Base-by-base conservation (phyloP, 1,140 invertebrate genomes). In the Heliothis virescens region DNA sequence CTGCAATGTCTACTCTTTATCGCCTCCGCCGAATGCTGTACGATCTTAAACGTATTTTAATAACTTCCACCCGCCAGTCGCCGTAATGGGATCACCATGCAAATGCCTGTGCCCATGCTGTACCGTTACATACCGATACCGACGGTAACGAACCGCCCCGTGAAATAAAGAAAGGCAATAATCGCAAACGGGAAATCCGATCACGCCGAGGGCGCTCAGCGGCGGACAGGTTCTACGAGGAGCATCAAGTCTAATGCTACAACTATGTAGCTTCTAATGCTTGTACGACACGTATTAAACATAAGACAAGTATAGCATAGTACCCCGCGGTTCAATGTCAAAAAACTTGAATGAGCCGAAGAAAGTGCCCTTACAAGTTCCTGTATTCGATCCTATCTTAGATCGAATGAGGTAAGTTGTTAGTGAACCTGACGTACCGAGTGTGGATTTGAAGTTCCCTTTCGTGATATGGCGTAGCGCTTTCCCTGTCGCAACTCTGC, bases 11-110 rank as follows among this genome's bases (percentile, higher is more conserved):
- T 84, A 87, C 86, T 83, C 86, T 91, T 92, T 91, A 92, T 92
- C 90, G 86, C 86, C 85, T 86, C 85, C 80, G 72, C 86, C 88
- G 81, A 91, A 89, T 89, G 83, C 87, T 79, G 83, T 86, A 80
- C 87, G 82, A 90, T 90, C 89, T 92, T 91, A 91, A 91, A 90
- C 83, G 87, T 89, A 90, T 92, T 92, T 92, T 90, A 94, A 91
- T 91, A 92, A 91, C 88, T 87, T 91, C 88, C 85, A 87, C 89
- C 86, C 86, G 82, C 85, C 86, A 82, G 85, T 87, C 79, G 79
- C 83, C 83, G 81, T 91, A 91, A 91, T 91, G 85, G 87, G 83
- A 85, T 82, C 85, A 86, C 86, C 89, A 94, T 92, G 92, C 92
- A 92, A 94, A 94, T 92, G 83, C 87, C 80, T 84, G 82, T 85